phyloP scores from a whole-genome alignment of 2,888 invertebrate species.

The Cosmia pyralina region DNA sequence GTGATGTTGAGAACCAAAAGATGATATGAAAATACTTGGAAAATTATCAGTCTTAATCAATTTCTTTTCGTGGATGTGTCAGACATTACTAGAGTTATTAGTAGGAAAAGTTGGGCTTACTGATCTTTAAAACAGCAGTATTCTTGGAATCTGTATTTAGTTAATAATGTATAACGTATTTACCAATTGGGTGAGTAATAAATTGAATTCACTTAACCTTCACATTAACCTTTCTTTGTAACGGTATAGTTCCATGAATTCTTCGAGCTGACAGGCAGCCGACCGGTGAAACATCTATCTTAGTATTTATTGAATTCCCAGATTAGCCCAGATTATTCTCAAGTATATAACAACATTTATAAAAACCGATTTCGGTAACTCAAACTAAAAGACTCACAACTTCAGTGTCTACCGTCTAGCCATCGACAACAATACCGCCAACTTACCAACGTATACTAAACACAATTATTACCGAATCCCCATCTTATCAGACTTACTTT shows the following conservation, averaged over 20 bases:
- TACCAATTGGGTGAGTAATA: not conserved
- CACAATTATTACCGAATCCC: conserved; percentile 45
- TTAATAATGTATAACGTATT: not conserved
- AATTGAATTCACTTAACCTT: not conserved
- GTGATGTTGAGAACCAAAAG: not conserved
- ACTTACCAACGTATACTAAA: conserved; percentile 42
- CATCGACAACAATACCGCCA: conserved; percentile 30
- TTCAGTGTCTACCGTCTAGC: conserved; percentile 36
- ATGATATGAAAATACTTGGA: too few relatives aligned
- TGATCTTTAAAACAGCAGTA: too few relatives aligned
- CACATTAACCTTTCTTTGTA: not conserved
- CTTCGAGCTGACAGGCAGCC: not conserved
- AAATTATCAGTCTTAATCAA: not conserved
- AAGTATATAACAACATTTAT: conserved; percentile 29
- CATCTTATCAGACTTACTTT: conserved; percentile 46
- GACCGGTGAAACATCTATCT: not conserved
- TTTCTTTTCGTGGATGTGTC: not conserved
- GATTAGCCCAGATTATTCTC: conserved; percentile 1
- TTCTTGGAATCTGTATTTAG: not conserved
- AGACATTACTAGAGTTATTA: not conserved
- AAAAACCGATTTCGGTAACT: conserved; percentile 25
- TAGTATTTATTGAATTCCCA: not conserved
- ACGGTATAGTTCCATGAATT: not conserved
- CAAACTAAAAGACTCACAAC: conserved; percentile 30
- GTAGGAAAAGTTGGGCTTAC: not conserved